A percentile compares a stretch with the other conserved stretches of the same genome.
These are phyloP conservation scores for Psammodynastes pulverulentus DNA, from an alignment of 2,113 vertebrate species.

Conservation along the genomic window DNA sequence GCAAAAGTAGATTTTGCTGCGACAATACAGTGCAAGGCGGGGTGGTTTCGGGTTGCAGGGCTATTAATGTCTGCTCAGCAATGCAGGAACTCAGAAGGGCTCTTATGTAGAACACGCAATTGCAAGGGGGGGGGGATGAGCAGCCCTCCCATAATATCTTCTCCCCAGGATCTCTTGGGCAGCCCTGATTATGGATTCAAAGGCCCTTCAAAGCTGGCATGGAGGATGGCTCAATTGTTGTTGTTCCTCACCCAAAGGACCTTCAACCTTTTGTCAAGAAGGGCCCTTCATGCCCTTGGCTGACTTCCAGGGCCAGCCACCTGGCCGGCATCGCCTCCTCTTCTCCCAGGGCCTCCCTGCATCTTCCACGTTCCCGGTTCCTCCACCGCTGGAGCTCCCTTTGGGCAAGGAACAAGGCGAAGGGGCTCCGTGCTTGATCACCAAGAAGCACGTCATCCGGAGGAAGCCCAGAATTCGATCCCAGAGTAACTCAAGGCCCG, in stretches of 20 bases:
- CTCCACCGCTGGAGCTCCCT: background rate
- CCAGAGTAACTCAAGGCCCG: background rate
- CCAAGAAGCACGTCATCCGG: too few relatives aligned
- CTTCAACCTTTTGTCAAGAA: background rate
- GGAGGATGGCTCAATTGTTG: background rate
- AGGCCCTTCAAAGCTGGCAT: background rate
- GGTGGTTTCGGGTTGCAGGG: constrained; percentile 45
- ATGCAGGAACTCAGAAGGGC: constrained; percentile 9
- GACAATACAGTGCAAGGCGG: constrained; percentile 2
- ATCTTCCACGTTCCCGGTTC: background rate
- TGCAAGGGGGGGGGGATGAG: background rate
- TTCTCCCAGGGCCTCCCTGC: background rate
- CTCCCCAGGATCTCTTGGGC: accelerated
- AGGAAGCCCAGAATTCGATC: background rate
- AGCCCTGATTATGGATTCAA: background rate
- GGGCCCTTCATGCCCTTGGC: background rate
- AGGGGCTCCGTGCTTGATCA: background rate
- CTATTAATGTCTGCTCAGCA: constrained; percentile 44
- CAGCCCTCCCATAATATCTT: background rate
- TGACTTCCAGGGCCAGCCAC: background rate
- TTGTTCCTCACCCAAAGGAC: background rate
- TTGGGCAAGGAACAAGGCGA: background rate
- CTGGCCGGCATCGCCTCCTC: background rate
- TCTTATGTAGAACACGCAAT: constrained; percentile 16
- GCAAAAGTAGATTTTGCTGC: constrained; percentile 37